Base-by-base conservation (phyloP, 2,113 vertebrate genomes). In the Syngnathus scovelli region DNA sequence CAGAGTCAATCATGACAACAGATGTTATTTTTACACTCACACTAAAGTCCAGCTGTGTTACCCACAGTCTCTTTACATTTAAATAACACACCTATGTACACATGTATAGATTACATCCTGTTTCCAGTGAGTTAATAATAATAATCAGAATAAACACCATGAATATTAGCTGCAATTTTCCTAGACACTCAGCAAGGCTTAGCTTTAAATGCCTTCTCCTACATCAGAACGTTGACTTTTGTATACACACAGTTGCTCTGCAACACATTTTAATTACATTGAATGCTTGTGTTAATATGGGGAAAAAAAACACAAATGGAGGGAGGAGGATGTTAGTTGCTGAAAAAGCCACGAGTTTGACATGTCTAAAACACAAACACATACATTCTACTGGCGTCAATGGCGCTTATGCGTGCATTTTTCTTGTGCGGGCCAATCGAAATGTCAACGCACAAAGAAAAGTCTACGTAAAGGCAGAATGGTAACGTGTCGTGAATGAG, bases 221-320 rank as follows among this genome's bases (percentile, higher is more conserved):
- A 61, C 37, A 12, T 83, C 83, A 90, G 91, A 92, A 90, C 91
- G 95, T 67, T 74, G n/a, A 64, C 16, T 70, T 48, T 39, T 43
- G 21, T 23, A 68, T 74, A 84, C 80, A 51, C 72, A 84, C 76
- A 85, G 94, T 94, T 94, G 95, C 93, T 93, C 93, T 95, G 94
- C 95, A 95, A 94, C 94, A 41, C 85, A 91, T 84, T 91, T 89
- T 86, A 85, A 87, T 89, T 82, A 91, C 83, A 87, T 76, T 84
- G 85, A 90, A 86, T 77, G 86, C 83, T 89, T 75, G 72, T 89
- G 91, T 85, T 71, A 58, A 58, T 58, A 36, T 33, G 55, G 27
- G 2, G 2, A 33, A 33, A 56, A 56, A 56, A 1, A 56, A 36
- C 27, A 66, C 58, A 72, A 16, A 70, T n/a, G 65, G 10, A 62